These are phyloP conservation scores for Peromyscus melanophrys DNA, from an alignment of 2,797 vertebrate species.

Conservation along the genomic window DNA sequence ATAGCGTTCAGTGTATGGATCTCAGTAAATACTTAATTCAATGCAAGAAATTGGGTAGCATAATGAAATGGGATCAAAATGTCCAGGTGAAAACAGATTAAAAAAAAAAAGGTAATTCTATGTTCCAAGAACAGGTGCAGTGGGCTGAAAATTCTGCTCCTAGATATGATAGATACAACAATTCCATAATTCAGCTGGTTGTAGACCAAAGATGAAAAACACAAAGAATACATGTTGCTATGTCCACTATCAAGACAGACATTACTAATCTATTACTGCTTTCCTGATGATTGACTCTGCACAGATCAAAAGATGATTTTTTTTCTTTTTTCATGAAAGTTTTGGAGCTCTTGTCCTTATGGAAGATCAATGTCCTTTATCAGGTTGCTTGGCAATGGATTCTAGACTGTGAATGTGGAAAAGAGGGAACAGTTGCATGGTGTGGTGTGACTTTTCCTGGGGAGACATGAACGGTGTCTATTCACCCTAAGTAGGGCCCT, in stretches of 20 bases:
- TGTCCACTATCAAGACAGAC: conserved; percentile 2
- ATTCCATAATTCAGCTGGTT: conserved; percentile 17
- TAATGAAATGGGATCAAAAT: not conserved
- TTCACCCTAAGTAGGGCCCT: not conserved
- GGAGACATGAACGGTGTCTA: not conserved
- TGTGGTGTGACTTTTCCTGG: not conserved
- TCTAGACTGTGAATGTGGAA: not conserved
- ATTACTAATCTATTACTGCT: not conserved
- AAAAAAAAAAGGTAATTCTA: not conserved
- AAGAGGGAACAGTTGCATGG: not conserved
- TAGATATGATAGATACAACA: conserved; percentile 20
- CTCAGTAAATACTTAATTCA: conserved; percentile 49
- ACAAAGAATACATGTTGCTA: not conserved
- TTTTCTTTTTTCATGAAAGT: not conserved
- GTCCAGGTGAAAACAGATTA: conserved; percentile 10
- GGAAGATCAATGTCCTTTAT: conserved; percentile 25
- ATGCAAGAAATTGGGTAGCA: conserved; percentile 9
- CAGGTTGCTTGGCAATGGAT: not conserved
- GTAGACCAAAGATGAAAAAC: not conserved
- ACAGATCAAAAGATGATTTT: conserved; percentile 39
- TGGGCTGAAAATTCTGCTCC: conserved; percentile 7
- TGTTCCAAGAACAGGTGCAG: not conserved
- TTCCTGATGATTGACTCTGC: conserved; percentile 21
- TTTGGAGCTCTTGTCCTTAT: conserved; percentile 8
- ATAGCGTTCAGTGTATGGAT: not conserved